A percentile compares a stretch with the other conserved stretches of the same genome.
phyloP scores from a whole-genome alignment of 2,888 invertebrate species.

The Lingula anatina region DNA sequence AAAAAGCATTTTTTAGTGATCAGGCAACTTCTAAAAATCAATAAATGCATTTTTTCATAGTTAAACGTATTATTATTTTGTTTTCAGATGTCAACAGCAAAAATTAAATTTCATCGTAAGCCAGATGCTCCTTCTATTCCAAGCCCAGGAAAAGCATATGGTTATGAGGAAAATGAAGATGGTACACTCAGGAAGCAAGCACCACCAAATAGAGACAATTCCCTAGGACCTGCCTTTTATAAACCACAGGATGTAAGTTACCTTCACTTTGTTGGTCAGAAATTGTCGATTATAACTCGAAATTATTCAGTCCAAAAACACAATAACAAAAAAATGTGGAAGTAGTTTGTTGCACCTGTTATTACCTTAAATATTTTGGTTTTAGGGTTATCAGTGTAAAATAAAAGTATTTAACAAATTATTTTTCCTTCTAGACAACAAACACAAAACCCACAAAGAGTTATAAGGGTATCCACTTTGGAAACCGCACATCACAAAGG shows the following conservation, averaged over 20 bases:
- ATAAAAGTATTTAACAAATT: too few species aligned
- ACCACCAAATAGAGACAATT: slow-evolving; percentile 40
- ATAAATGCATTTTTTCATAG: too few species aligned
- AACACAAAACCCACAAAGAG: slow-evolving; percentile 28
- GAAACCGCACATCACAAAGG: slow-evolving; percentile 39
- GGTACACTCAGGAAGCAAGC: slow-evolving; percentile 48
- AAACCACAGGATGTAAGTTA: slow-evolving; percentile 26
- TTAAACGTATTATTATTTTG: too few species aligned
- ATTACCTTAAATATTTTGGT: too few species aligned
- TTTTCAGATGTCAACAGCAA: slow-evolving; percentile 30
- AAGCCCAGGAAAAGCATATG: slow-evolving; percentile 48
- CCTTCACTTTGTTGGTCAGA: not conserved
- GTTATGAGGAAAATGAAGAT: slow-evolving; percentile 51
- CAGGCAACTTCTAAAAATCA: too few species aligned
- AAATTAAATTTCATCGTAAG: slow-evolving; percentile 45
- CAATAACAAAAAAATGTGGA: too few species aligned
- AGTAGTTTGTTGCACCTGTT: too few species aligned
- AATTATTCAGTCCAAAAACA: too few species aligned
- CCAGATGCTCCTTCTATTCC: slow-evolving; percentile 52
- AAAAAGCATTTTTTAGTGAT: too few species aligned
- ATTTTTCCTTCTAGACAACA: too few species aligned
- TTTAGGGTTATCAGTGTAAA: too few species aligned
- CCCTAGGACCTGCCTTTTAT: slow-evolving; percentile 51
- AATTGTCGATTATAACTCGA: not conserved
- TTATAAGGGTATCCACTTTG: slow-evolving; percentile 48